A percentile compares a stretch with the other conserved stretches of the same genome.
Evolutionary conservation across 2,888 invertebrate species (phyloP).

Genomic region (Drosophila mimetica): DNA sequence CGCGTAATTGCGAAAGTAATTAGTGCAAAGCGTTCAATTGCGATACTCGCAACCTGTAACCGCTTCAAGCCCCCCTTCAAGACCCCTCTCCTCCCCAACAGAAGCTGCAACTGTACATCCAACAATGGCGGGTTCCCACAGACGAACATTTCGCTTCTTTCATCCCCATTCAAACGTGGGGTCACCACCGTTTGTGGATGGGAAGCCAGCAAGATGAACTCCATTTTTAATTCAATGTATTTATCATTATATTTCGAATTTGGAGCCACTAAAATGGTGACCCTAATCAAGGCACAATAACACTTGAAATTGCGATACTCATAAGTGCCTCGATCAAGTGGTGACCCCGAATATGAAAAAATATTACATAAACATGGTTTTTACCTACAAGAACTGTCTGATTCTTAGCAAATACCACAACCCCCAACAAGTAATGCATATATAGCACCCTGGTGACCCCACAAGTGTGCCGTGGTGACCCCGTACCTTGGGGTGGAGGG

Average conservation of each 20-base stretch:
- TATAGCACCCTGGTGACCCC: conserved; percentile 10
- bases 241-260: neutral
- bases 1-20: conserved; percentile 75
- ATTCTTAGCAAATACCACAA: neutral
- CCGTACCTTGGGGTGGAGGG: neutral
- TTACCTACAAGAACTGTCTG: neutral
- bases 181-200: conserved; percentile 9
- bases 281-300: neutral
- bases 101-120: conserved; percentile 22
- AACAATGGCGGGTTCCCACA: conserved; percentile 25
- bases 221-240: conserved; percentile 5
- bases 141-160: neutral
- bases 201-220: neutral
- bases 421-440: neutral
- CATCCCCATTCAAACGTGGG: neutral
- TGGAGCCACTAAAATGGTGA: neutral
- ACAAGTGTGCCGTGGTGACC: conserved; percentile 9
- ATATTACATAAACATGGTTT: neutral
- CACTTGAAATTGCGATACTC: no score
- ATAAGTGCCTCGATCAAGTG: no score
- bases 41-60: conserved; percentile 34
- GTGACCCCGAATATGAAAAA: no score
- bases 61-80: neutral
- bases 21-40: conserved; percentile 66
- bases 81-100: neutral